These are phyloP conservation scores for Lasioglossum leucozonium DNA, from an alignment of 2,888 invertebrate species.

Conservation along the genomic window DNA sequence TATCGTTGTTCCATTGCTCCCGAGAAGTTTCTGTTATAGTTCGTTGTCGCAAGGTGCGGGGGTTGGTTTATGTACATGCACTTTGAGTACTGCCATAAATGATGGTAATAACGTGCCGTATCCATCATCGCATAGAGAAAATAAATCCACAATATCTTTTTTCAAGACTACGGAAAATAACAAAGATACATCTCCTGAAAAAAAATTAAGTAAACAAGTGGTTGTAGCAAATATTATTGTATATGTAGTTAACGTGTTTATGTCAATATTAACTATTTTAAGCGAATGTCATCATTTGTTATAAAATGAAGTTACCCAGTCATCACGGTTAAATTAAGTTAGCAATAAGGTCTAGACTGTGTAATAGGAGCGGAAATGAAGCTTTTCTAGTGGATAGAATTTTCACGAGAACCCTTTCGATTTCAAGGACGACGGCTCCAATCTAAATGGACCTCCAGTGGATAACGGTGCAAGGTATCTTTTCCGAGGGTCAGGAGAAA, in stretches of 20 bases:
- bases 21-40: slow-evolving; percentile 16
- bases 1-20: not conserved
- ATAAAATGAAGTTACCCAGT: not conserved
- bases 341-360: not conserved
- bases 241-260: not conserved
- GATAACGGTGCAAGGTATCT: slow-evolving; percentile 25
- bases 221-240: no score
- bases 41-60: not conserved
- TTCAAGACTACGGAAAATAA: not conserved
- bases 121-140: not conserved
- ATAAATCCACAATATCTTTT: not conserved
- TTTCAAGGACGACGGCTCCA: slow-evolving; percentile 5
- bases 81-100: not conserved
- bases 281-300: not conserved
- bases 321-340: not conserved
- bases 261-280: not conserved
- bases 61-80: not conserved
- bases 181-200: not conserved
- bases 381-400: not conserved
- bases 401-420: not conserved
- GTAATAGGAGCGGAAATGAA: not conserved
- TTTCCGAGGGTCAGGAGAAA: slow-evolving; percentile 22
- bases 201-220: not conserved
- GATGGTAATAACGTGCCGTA: not conserved
- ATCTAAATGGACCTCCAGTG: slow-evolving; percentile 18